Conservation (phyloP, 2,888 invertebrate genomes). For the Latrodectus elegans region DNA sequence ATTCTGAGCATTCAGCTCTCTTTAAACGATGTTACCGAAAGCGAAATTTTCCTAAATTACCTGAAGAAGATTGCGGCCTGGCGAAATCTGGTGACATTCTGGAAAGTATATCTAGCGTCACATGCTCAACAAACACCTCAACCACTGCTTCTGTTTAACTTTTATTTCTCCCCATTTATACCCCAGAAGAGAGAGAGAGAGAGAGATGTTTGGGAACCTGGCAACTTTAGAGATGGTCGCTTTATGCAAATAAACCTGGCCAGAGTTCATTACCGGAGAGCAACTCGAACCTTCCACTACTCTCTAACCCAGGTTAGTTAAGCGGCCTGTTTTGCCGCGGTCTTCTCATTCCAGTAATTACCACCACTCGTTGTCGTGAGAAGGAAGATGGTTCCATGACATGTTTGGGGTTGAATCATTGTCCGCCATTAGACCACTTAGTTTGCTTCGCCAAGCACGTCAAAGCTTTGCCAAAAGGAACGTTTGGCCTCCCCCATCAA, state of each 20-base stretch:
- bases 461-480: slow-evolving; percentile 46
- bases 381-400: slow-evolving; percentile 55
- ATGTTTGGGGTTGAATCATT: slow-evolving; percentile 66
- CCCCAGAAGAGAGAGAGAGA: not conserved
- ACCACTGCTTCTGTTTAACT: not conserved
- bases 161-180: slow-evolving; percentile 12
- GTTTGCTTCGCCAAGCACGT: slow-evolving; percentile 57
- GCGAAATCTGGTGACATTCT: too few species aligned
- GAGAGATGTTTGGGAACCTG: not conserved
- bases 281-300: slow-evolving; percentile 1
- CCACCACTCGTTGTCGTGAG: slow-evolving; percentile 28
- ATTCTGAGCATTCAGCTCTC: too few species aligned
- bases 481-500: slow-evolving; percentile 31
- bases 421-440: slow-evolving; percentile 63
- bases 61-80: too few species aligned
- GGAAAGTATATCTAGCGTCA: too few species aligned
- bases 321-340: slow-evolving; percentile 7
- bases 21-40: too few species aligned
- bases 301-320: slow-evolving; percentile 30
- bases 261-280: slow-evolving; percentile 44
- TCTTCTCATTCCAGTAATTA: slow-evolving; percentile 63
- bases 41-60: too few species aligned
- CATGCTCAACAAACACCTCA: slow-evolving; percentile 3
- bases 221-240: slow-evolving; percentile 14
- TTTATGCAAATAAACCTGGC: slow-evolving; percentile 56